phyloP scores from a whole-genome alignment of 92 coral and sea anemone genomes.

The Palythoa grandis region DNA sequence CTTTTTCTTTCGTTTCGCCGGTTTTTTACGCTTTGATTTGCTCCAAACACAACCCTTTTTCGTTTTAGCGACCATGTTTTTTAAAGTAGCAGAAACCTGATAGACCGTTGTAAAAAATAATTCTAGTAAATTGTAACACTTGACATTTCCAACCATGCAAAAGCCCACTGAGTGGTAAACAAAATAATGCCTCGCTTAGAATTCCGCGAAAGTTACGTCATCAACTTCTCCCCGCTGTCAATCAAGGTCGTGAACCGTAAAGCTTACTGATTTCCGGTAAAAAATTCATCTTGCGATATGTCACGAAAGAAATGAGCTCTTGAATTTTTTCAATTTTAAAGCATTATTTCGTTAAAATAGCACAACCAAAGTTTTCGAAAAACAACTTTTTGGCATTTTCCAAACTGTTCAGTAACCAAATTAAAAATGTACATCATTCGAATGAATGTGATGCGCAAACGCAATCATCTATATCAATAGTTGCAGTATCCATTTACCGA shows the following conservation, averaged over 20 bases:
- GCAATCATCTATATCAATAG: too few species aligned
- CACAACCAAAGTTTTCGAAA: background rate
- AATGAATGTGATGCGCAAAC: too few species aligned
- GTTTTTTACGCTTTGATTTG: constrained; percentile 6
- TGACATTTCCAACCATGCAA: background rate
- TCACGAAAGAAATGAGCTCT: background rate
- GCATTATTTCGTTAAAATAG: background rate
- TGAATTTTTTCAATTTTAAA: background rate
- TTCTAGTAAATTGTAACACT: background rate
- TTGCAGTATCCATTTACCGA: too few species aligned
- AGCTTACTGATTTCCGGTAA: constrained; percentile 10
- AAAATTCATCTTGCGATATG: background rate
- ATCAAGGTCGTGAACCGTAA: constrained; percentile 9
- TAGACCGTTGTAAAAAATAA: background rate
- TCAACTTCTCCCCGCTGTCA: constrained; percentile 14
- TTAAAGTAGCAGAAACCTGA: background rate
- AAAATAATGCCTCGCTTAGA: background rate
- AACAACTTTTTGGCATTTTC: background rate
- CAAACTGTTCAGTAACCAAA: background rate
- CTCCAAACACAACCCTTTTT: constrained; percentile 16
- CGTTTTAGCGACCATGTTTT: background rate
- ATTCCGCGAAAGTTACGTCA: constrained; percentile 2
- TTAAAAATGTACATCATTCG: too few species aligned
- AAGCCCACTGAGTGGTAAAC: background rate
- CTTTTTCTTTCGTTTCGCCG: constrained; percentile 3